Percentiles rank a stretch among this genome's conserved stretches.
phyloP scores from a whole-genome alignment of 2,797 vertebrate species.

The Galago senegalensis region DNA sequence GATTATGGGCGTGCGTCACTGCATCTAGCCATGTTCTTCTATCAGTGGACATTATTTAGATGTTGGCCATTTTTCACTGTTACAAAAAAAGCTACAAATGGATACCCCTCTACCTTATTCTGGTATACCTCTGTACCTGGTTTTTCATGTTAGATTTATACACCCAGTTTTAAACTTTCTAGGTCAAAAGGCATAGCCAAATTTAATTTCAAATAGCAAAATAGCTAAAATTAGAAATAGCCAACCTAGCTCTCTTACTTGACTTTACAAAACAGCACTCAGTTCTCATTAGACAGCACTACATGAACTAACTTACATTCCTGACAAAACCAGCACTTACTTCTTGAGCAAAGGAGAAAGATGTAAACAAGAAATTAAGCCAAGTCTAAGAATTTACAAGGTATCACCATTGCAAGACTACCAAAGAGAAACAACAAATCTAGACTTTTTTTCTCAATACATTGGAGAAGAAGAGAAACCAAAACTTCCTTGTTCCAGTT shows the following conservation, averaged over 20 bases:
- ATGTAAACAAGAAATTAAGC: not conserved
- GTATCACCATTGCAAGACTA: not conserved
- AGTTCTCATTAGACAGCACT: not conserved
- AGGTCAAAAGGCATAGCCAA: not conserved
- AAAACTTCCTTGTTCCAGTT: not conserved
- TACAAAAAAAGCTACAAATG: not conserved
- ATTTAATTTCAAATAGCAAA: constrained; percentile 18
- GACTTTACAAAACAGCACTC: not conserved
- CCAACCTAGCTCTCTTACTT: not conserved
- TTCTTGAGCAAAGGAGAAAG: not conserved
- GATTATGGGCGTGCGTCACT: not conserved
- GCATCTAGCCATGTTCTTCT: not conserved
- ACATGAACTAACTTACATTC: not conserved
- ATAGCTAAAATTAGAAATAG: not conserved
- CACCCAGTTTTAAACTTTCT: constrained; percentile 14
- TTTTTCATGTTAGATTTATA: not conserved
- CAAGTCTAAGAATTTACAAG: constrained; percentile 13
- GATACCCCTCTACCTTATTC: not conserved
- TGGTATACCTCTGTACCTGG: not conserved
- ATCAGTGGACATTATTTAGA: not conserved
- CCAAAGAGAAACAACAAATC: not conserved
- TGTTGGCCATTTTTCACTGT: not conserved
- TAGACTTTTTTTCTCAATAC: not conserved
- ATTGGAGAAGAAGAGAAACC: constrained; percentile 1
- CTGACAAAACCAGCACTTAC: not conserved